Evolutionary conservation across 2,888 invertebrate genomes (phyloP).

Genomic region (Conomelus anceps): DNA sequence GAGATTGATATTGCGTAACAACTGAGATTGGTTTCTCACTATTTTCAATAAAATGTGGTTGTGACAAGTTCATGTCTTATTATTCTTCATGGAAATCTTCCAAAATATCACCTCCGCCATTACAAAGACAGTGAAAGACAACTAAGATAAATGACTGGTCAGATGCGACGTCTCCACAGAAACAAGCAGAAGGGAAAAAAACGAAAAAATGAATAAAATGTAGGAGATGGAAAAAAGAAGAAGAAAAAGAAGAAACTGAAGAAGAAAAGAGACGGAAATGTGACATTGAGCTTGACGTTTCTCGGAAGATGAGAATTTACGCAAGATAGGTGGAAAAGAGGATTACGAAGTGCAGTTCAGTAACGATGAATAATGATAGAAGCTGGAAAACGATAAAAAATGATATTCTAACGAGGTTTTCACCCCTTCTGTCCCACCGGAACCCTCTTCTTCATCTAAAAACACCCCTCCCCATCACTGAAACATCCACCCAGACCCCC

Average conservation of each 20-base stretch:
- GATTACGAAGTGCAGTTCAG: background rate
- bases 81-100: too few relatives aligned
- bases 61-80: too few relatives aligned
- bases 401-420: background rate
- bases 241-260: background rate
- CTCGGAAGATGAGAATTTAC: background rate
- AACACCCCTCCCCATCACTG: background rate
- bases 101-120: too few relatives aligned
- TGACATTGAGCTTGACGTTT: background rate
- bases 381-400: background rate
- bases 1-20: too few relatives aligned
- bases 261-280: background rate
- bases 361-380: background rate
- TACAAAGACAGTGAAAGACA: too few relatives aligned
- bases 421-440: background rate
- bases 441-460: too few relatives aligned
- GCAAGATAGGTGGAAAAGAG: background rate
- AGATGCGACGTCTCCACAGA: too few relatives aligned
- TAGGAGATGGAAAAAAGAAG: background rate
- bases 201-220: background rate
- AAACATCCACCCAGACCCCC: background rate
- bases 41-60: too few relatives aligned
- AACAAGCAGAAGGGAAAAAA: background rate
- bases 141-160: too few relatives aligned
- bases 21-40: too few relatives aligned